Percentiles rank a stretch among this genome's conserved stretches.
These are phyloP conservation scores for Acrobasis consociella DNA, from an alignment of 2,888 invertebrate genomes.

Conservation along the genomic window DNA sequence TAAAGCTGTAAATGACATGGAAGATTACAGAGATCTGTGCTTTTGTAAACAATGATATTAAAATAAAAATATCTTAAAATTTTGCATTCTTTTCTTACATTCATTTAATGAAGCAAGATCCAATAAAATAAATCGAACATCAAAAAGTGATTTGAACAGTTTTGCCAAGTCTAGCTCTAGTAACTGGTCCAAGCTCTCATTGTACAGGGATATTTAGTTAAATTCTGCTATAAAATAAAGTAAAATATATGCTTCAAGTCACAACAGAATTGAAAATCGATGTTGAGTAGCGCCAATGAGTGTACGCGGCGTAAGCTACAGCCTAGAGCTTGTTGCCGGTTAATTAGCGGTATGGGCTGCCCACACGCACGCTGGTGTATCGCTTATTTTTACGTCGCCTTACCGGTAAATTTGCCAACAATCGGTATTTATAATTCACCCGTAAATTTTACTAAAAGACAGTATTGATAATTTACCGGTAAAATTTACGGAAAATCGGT, in stretches of 20 bases:
- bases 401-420: background rate
- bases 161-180: too few relatives aligned
- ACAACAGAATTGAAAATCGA: slow-evolving; percentile 12
- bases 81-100: too few relatives aligned
- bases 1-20: too few relatives aligned
- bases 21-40: too few relatives aligned
- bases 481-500: background rate
- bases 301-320: slow-evolving; percentile 7
- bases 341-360: slow-evolving; percentile 42
- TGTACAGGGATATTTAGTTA: background rate
- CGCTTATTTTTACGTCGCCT: slow-evolving; percentile 30
- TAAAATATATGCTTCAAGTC: background rate
- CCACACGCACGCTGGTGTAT: slow-evolving; percentile 70
- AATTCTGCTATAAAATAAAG: background rate
- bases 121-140: too few relatives aligned
- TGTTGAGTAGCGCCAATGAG: slow-evolving; percentile 5
- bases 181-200: too few relatives aligned
- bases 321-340: slow-evolving; percentile 18
- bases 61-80: too few relatives aligned
- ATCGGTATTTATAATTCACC: background rate
- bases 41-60: too few relatives aligned
- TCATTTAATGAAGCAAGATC: too few relatives aligned
- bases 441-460: background rate
- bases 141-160: too few relatives aligned
- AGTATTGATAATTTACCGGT: background rate